Conservation (phyloP, 2,113 vertebrate species). For the Struthidea cinerea region DNA sequence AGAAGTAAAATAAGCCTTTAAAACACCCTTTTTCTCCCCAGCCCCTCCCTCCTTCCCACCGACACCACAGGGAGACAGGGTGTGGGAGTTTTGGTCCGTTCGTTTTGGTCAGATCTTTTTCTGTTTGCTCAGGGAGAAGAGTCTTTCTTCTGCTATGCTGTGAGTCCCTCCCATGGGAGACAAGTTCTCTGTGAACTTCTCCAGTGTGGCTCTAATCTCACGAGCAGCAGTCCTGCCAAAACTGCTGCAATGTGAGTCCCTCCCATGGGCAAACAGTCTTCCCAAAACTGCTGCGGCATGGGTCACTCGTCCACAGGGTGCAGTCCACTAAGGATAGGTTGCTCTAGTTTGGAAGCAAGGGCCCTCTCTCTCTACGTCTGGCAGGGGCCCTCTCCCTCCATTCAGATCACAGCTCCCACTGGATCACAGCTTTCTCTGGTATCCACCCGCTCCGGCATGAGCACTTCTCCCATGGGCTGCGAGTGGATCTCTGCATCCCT, state of each 20-base stretch:
- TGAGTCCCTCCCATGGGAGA: neutral
- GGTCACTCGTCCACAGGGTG: neutral
- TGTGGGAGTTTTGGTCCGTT: neutral
- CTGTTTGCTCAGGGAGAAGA: neutral
- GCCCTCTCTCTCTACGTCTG: too few species aligned
- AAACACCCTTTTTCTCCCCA: neutral
- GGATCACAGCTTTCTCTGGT: neutral
- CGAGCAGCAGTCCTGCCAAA: neutral
- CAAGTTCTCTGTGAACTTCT: neutral
- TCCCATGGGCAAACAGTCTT: neutral
- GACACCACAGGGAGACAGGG: neutral
- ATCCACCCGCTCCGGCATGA: neutral
- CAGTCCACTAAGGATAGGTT: too few species aligned
- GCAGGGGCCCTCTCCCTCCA: too few species aligned
- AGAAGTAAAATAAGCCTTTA: neutral
- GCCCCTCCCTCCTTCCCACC: neutral
- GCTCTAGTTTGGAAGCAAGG: neutral
- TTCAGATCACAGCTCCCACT: neutral
- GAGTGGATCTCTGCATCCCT: neutral
- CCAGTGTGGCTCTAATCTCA: neutral
- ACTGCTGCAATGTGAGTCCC: neutral
- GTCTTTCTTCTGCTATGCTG: neutral
- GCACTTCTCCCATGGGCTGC: neutral
- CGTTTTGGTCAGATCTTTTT: neutral
- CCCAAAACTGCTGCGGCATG: neutral